Evolutionary conservation across 1,140 invertebrate genomes (phyloP).

Genomic region (Sweltsa coloradensis): DNA sequence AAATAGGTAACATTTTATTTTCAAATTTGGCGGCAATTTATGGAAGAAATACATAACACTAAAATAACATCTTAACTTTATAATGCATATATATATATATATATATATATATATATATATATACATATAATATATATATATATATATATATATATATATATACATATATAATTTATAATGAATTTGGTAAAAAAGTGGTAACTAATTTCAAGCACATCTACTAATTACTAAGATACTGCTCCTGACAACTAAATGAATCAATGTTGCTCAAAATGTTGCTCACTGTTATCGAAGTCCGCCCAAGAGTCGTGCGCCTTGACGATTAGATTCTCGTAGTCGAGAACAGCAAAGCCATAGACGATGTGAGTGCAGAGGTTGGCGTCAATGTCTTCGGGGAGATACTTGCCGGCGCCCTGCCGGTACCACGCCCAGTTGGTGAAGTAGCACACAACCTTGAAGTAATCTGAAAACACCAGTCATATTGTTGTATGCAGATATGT

Average conservation of each 20-base stretch:
- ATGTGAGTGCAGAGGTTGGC: conserved; percentile 79
- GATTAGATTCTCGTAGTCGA: conserved; percentile 62
- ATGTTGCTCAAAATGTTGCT: conserved; percentile 24
- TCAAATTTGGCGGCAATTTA: too few relatives aligned
- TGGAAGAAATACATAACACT: too few relatives aligned
- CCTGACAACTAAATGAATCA: too few relatives aligned
- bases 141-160: conserved; percentile 4
- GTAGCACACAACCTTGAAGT: conserved; percentile 74
- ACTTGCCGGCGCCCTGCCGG: conserved; percentile 65
- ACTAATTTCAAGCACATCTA: conserved; percentile 8
- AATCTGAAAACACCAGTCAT: conserved; percentile 14
- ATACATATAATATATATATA: too few relatives aligned
- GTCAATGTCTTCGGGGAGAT: conserved; percentile 73
- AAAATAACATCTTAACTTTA: too few relatives aligned
- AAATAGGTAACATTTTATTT: too few relatives aligned
- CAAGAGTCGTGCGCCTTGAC: conserved; percentile 78
- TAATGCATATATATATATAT: too few relatives aligned
- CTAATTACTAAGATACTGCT: too few relatives aligned
- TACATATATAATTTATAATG: neutral
- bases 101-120: neutral
- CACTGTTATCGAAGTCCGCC: conserved; percentile 78
- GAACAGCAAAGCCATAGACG: conserved; percentile 81
- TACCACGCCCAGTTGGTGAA: conserved; percentile 95
- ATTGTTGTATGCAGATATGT: conserved; percentile 3
- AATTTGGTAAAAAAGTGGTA: neutral